Evolutionary conservation across 2,888 invertebrate genomes (phyloP), one percentile per base, ranked within the genome.

Genomic region (Pomacea canaliculata): DNA sequence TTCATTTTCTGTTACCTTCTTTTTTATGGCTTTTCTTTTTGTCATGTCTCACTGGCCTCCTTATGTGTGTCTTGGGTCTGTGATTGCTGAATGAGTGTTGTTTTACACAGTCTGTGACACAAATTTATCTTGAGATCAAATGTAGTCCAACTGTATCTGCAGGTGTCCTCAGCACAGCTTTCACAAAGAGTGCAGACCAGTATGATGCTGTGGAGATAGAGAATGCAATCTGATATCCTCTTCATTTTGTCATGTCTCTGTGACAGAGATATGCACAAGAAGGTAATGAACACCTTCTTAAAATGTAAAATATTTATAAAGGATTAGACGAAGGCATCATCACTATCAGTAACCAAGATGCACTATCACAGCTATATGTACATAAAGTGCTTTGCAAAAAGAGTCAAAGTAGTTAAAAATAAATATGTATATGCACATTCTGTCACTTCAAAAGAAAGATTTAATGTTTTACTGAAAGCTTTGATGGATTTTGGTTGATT

Each of bases 171-270:
- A 86, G 81, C 18, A 87, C 85, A 79, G 87, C 87, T 46, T 82
- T 82, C 69, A 84, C 84, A 51, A 78, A 81, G 51, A 83, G 80
- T 66, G 83, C 83, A 68, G 84, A 83, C 49, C 83, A 84, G 18
- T 85, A 88, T 81, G 89, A 88, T 81, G 81, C 86, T 10, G 83
- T 91, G 16, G 90, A 90, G 78, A 85, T 90, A 19, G 91, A 91
- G 84, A 90, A 90, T 91, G 89, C 90, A 90, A 86, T 85, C 88
- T n/a, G 90, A 90, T 81, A 90, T 90, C 85, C 84, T 91, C 63
- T 85, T 90, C 79, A 90, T 90, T 71, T 82, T 91, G 8, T 89
- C 90, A 0, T 83, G 86, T 73, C 82, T 91, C 12, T 91, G 91
- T 87, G 90, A 91, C 71, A 86, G 85, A 18, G 90, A 91, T 80